Conservation (phyloP, 2,888 invertebrate genomes). For the Boloria euphrosyne region DNA sequence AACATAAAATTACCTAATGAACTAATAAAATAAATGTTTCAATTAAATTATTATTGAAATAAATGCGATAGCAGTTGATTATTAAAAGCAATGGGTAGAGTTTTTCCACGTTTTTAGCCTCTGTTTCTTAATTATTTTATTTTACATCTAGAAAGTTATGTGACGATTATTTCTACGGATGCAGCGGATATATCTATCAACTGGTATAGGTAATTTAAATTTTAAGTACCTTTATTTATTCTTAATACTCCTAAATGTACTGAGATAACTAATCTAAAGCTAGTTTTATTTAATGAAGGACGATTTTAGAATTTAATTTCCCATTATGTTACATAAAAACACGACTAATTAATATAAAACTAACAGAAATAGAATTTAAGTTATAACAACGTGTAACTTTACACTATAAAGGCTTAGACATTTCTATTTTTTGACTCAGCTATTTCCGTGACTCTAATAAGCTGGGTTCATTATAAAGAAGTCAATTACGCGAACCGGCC, state of each 20-base stretch:
- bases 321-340: background rate
- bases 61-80: constrained; percentile 16
- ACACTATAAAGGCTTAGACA: constrained; percentile 5
- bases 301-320: background rate
- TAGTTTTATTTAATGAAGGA: background rate
- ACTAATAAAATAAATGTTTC: constrained; percentile 25
- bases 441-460: constrained; percentile 29
- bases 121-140: background rate
- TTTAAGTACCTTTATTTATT: background rate
- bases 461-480: constrained; percentile 43
- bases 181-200: background rate
- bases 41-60: constrained; percentile 14
- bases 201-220: background rate
- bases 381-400: constrained; percentile 5
- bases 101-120: background rate
- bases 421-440: constrained; percentile 20
- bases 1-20: constrained; percentile 26
- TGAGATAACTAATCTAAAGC: background rate
- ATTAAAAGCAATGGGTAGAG: background rate
- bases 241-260: background rate
- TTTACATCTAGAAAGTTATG: background rate
- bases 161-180: too few relatives aligned
- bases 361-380: constrained; percentile 6
- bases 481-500: constrained; percentile 53
- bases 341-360: constrained; percentile 1